Base-by-base conservation (phyloP, 64 coral and sea anemone species). In the Actinia equina region DNA sequence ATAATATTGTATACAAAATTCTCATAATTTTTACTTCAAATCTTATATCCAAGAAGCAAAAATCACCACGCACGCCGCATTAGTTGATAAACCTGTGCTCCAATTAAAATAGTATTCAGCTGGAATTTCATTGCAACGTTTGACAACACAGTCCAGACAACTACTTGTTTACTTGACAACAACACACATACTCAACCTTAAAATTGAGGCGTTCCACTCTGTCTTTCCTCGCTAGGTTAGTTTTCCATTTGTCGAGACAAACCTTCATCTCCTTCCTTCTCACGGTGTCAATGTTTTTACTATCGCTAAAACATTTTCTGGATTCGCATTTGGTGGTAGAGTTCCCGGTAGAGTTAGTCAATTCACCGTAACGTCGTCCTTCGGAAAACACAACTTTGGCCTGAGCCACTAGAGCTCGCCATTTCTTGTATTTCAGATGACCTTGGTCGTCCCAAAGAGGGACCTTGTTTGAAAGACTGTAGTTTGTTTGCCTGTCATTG, bases 371-470 rank as follows among this genome's bases (percentile, higher is more conserved):
- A 12, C 55, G 55, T 57, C 6, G 17, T 20, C 13, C 78, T 22
- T 51, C 43, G 7, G 7, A 22, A 81, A 81, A 81, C 49, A 23
- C 49, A 51, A 43, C 17, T 49, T 20, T 81, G 14, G 78, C 78
- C 22, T 81, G 78, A 8, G 78, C 78, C 7, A 81, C 78, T 41
- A 81, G 4, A 2, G 17, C 43, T 49, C 83, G 13, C 83, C 83
- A 85, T 57, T 63, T 57, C 52, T 60, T 85, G 18, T 61, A 85
- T 43, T 61, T 63, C 83, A 85, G 59, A 17, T 85, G 83, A 58
- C 83, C 83, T 60, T 44, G 20, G 27, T 85, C 55, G n/a, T 85
- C 59, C 83, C 83, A 85, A 59, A 85, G 20, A 59, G 43, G 15
- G 14, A 52, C 6, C 44, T 49, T 44, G 78, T n/a, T 52, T 81